Conservation (phyloP, 2,113 vertebrate genomes). For the Columba janthina region DNA sequence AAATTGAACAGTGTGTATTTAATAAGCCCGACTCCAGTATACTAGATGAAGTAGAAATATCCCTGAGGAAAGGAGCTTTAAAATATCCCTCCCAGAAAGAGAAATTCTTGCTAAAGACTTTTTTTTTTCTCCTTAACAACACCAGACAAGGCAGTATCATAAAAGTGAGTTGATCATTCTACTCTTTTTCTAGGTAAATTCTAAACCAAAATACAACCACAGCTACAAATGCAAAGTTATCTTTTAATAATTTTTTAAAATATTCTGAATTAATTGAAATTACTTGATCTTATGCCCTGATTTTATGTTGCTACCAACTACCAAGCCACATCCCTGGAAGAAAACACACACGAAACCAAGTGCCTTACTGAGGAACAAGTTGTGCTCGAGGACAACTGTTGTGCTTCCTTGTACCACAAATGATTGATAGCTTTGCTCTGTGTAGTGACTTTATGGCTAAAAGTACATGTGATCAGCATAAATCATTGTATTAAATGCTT, state of each 20-base stretch:
- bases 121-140: neutral
- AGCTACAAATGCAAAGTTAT: neutral
- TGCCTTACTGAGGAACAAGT: neutral
- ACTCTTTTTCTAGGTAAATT: neutral
- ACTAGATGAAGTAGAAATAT: neutral
- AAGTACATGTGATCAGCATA: neutral
- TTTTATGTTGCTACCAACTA: neutral
- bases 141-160: neutral
- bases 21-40: rapidly evolving
- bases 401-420: neutral
- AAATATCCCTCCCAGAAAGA: neutral
- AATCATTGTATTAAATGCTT: neutral
- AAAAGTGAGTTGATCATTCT: neutral
- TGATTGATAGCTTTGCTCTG: neutral
- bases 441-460: neutral
- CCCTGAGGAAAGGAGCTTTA: neutral
- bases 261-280: neutral
- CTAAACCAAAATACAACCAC: neutral
- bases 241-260: neutral
- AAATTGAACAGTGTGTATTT: neutral
- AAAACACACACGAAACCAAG: neutral
- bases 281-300: neutral
- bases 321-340: neutral
- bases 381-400: neutral
- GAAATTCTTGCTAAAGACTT: neutral